These are phyloP conservation scores for Myiozetetes cayanensis DNA, from an alignment of 2,113 vertebrate genomes.

Conservation along the genomic window DNA sequence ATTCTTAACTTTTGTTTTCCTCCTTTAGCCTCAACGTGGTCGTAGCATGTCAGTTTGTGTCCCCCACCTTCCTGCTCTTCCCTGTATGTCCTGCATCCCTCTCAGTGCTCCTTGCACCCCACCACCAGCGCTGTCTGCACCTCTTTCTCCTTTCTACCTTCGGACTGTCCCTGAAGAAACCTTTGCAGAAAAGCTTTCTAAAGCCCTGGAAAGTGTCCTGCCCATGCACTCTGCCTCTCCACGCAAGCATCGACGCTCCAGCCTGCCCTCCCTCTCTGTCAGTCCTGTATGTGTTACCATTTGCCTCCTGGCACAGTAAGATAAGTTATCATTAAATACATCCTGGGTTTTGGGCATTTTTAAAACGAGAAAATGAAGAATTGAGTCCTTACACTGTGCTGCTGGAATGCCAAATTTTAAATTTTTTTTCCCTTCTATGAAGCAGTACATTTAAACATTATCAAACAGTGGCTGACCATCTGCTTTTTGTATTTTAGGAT, in stretches of 20 bases:
- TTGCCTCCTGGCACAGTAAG: constrained; percentile 78
- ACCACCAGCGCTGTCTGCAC: constrained; percentile 78
- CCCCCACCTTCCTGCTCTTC: constrained; percentile 84
- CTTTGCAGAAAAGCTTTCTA: constrained; percentile 94
- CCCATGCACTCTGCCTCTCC: constrained; percentile 88
- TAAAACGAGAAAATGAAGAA: constrained; percentile 18
- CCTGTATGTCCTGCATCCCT: constrained; percentile 78
- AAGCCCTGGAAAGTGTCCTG: constrained; percentile 94
- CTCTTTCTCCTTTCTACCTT: constrained; percentile 79
- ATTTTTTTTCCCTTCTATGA: not conserved
- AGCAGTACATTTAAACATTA: not conserved
- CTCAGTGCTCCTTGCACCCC: constrained; percentile 86
- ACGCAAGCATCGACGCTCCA: constrained; percentile 88
- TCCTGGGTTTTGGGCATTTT: constrained; percentile 66
- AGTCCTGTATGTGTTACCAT: constrained; percentile 91
- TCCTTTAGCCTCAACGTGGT: constrained; percentile 84
- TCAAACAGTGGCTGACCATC: not conserved
- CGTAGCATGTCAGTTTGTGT: constrained; percentile 98
- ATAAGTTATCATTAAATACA: constrained; percentile 85
- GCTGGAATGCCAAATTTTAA: not conserved
- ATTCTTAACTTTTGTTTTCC: constrained; percentile 76
- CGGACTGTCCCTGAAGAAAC: constrained; percentile 87
- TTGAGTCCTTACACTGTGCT: not conserved
- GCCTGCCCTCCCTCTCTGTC: constrained; percentile 94
- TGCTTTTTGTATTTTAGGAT: not conserved